Evolutionary conservation across 2,888 invertebrate species (phyloP).

Genomic region (Scrobipalpa atriplicella): DNA sequence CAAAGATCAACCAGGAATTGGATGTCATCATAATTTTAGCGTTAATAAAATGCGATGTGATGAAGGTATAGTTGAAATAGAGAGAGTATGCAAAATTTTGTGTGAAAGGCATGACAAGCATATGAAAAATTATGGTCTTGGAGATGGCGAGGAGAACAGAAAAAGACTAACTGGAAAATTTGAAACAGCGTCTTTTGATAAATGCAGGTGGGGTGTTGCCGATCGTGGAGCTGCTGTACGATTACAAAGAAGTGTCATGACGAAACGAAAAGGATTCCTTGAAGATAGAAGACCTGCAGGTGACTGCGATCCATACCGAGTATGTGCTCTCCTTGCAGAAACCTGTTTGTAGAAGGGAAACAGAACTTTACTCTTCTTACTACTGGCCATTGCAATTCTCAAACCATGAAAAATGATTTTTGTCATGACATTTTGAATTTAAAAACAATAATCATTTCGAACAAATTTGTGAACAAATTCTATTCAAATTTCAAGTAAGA

Average conservation of each 20-base stretch:
- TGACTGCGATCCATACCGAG: conserved; percentile 93
- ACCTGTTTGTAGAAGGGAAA: conserved; percentile 44
- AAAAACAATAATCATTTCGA: too few species aligned
- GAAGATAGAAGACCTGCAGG: conserved; percentile 97
- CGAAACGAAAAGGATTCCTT: conserved; percentile 94
- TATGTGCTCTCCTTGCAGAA: conserved; percentile 76
- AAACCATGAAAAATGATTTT: not conserved
- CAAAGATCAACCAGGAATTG: conserved; percentile 93
- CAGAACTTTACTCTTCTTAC: not conserved
- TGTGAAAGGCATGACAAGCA: conserved; percentile 82
- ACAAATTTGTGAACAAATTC: too few species aligned
- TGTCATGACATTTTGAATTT: not conserved
- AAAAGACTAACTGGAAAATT: conserved; percentile 96
- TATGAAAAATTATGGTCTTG: conserved; percentile 95
- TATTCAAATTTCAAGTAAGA: too few species aligned
- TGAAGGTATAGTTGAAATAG: conserved; percentile 88
- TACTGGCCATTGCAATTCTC: not conserved
- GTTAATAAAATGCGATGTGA: conserved; percentile 91
- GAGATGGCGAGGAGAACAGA: conserved; percentile 95
- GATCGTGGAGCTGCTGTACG: conserved; percentile 96
- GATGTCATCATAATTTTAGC: conserved; percentile 96
- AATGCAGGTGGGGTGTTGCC: conserved; percentile 93
- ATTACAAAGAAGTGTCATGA: conserved; percentile 93
- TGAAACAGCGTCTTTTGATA: conserved; percentile 96
- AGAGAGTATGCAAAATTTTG: conserved; percentile 92